Base-by-base conservation (phyloP, 2,888 invertebrate genomes). In the Limulus polyphemus region DNA sequence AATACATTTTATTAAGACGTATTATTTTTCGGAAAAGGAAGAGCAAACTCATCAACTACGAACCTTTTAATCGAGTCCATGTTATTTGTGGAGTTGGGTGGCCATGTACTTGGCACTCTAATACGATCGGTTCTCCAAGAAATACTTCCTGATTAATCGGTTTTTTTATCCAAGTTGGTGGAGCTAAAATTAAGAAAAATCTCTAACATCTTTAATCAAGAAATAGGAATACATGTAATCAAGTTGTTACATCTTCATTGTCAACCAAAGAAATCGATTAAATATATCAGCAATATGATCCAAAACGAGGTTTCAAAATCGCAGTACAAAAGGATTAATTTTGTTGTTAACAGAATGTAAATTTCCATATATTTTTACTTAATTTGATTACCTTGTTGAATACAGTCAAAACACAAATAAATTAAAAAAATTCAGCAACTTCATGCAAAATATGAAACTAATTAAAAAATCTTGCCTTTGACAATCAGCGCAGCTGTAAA, bases 81-180 rank as follows among this genome's bases (percentile, higher is more conserved):
- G 55, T 58, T 11, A 67, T 58, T 1, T 57, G 58, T 12, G 69
- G 69, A 1, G 50, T 49, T 1, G 69, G 69, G 11, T 56, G 62
- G 12, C 68, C 68, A 54, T 50, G 50, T 11, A 65, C 68, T 11
- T 54, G 49, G 50, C 68, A 68, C 16, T 65, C 62, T 11, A 66
- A 56, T 0, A 51, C 51, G 11, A 64, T 48, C 49, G 58, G 60
- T 58, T 64, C 61, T 11, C 62, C 63, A 1, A 60, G 57, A 13
- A 59, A 59, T 11, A 62, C 55, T 16, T 65, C 63, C 7, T 58
- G 14, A 60, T 62, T 58, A 17, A 58, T 50, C 11, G 67, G 69
- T 11, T 61, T 56, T 48, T 32, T 56, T 10, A 60, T 51, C 68
- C 67, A 69, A 1, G 51, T 50, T 11, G 69, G 68, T n/a, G 68